A percentile compares a stretch with the other conserved stretches of the same genome.
Evolutionary conservation across 2,888 invertebrate species (phyloP).

Genomic region (Drosophila atripex): DNA sequence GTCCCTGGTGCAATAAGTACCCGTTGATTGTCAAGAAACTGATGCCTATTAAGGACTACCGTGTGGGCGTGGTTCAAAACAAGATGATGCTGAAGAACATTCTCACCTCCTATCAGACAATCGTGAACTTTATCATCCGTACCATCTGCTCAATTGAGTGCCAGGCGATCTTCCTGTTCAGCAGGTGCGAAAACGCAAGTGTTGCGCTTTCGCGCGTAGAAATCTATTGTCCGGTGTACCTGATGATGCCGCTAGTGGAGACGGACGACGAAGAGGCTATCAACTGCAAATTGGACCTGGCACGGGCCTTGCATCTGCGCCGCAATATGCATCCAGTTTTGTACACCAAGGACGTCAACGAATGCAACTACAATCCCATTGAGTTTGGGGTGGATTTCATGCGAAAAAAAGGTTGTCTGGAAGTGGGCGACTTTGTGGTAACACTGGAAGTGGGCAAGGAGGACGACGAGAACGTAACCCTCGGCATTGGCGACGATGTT

Average conservation of each 20-base stretch:
- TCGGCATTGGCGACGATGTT: conserved; percentile 71
- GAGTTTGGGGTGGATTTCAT: conserved; percentile 80
- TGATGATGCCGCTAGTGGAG: conserved; percentile 69
- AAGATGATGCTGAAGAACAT: conserved; percentile 62
- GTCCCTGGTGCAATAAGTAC: conserved; percentile 80
- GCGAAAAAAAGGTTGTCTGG: conserved; percentile 67
- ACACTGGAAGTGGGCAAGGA: conserved; percentile 75
- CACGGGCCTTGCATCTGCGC: conserved; percentile 71
- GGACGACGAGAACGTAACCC: conserved; percentile 64
- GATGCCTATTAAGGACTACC: conserved; percentile 76
- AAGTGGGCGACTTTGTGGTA: conserved; percentile 82
- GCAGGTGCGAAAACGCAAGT: conserved; percentile 74
- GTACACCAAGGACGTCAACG: conserved; percentile 70
- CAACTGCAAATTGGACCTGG: conserved; percentile 62
- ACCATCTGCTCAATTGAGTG: conserved; percentile 81
- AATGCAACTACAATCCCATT: conserved; percentile 62
- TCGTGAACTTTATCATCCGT: conserved; percentile 81
- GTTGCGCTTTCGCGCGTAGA: conserved; percentile 74
- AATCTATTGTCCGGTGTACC: conserved; percentile 83
- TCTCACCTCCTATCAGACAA: conserved; percentile 68
- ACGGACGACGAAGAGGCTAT: conserved; percentile 54
- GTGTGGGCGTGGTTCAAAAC: conserved; percentile 66
- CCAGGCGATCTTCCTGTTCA: conserved; percentile 77
- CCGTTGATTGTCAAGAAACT: conserved; percentile 82
- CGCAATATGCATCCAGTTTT: conserved; percentile 77